These are phyloP conservation scores for Cairina moschata DNA, from an alignment of 2,113 vertebrate species.

Conservation along the genomic window DNA sequence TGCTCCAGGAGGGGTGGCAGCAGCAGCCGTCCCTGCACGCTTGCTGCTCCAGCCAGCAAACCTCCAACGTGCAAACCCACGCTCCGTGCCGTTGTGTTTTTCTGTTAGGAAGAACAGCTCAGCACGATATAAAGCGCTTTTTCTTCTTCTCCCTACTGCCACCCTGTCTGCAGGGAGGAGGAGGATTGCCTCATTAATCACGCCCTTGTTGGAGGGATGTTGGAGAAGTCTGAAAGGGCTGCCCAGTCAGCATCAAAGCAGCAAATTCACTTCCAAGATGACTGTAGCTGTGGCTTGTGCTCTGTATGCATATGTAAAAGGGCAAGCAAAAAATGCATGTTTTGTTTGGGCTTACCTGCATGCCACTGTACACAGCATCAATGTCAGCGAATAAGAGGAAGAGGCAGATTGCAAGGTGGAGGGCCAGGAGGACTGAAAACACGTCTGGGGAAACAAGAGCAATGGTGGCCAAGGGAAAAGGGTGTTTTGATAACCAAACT, in stretches of 20 bases:
- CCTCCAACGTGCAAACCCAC: background rate
- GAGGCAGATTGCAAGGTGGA: constrained; percentile 64
- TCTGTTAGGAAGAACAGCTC: background rate
- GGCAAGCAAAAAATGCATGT: background rate
- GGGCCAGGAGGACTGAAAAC: constrained; percentile 70
- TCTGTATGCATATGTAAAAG: background rate
- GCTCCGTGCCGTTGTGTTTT: background rate
- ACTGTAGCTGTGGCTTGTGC: background rate
- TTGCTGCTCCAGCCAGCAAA: background rate
- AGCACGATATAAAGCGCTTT: background rate
- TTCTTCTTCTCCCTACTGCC: background rate
- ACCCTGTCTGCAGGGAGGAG: background rate
- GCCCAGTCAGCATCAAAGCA: background rate
- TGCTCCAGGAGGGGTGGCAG: background rate
- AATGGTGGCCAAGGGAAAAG: background rate
- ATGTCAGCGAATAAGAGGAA: constrained; percentile 72
- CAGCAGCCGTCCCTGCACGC: background rate
- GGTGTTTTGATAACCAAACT: background rate
- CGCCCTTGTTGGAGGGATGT: background rate
- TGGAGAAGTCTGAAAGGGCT: background rate
- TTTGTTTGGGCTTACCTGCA: constrained; percentile 62
- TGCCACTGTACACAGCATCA: constrained; percentile 37
- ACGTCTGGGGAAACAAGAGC: constrained; percentile 62
- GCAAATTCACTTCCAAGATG: background rate
- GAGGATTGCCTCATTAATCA: background rate